Evolutionary conservation across 2,113 vertebrate species (phyloP).

Genomic region (Egretta garzetta): DNA sequence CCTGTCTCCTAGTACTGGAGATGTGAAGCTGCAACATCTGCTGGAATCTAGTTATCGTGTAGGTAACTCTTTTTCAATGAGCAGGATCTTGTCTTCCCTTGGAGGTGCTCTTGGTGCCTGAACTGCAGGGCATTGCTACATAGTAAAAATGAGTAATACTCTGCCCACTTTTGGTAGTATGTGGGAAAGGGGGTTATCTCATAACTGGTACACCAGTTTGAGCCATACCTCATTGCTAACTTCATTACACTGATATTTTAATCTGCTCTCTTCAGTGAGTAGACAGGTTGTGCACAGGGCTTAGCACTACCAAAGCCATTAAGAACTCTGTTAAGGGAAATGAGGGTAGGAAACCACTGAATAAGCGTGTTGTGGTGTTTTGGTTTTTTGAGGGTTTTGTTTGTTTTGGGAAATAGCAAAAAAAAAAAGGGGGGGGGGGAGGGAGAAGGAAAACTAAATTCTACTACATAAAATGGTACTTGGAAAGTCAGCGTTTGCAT

Average conservation of each 20-base stretch:
- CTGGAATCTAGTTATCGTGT: not conserved
- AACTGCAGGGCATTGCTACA: not conserved
- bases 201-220: not conserved
- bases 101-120: not conserved
- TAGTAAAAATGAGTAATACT: not conserved
- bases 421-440: too few relatives aligned
- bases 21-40: not conserved
- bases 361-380: not conserved
- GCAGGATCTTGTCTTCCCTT: not conserved
- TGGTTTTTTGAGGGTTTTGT: not conserved
- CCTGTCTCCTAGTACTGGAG: rapidly evolving
- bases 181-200: not conserved
- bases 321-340: not conserved
- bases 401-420: not conserved
- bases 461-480: not conserved
- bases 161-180: not conserved
- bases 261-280: not conserved
- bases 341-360: not conserved
- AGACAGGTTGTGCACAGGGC: not conserved
- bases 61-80: not conserved
- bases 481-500: not conserved
- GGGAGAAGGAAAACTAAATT: not conserved
- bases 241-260: not conserved
- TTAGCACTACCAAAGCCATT: not conserved
- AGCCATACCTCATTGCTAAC: not conserved